Evolutionary conservation across 2,113 vertebrate genomes (phyloP), one percentile per base, ranked within the genome.

Genomic region (Vulpes vulpes): DNA sequence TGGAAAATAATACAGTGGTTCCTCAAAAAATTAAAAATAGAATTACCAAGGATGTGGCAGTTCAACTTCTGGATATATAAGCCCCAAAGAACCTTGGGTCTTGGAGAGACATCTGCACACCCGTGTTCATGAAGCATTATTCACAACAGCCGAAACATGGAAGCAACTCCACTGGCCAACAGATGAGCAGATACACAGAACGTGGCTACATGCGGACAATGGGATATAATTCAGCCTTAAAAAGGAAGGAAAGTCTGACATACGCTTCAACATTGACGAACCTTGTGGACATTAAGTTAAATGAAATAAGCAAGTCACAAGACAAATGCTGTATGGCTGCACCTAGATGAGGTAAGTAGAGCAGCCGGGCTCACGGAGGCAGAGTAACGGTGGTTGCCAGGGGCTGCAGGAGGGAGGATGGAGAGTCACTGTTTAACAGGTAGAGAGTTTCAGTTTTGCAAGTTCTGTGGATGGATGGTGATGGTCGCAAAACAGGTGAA

Each of bases 231-330:
- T 85, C 30, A 74, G 32, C 22, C 59, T 64, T 57, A 84, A 69
- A 83, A 93, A 79, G 23, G 30, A 76, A 89, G 38, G 38, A 23
- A 74, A 85, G 85, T 92, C 79, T 94, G 71, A 96, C 32, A 81
- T 4, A 85, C 35, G 35, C 35, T 59, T 62, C 32, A 19, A 59
- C 11, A 60, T 32, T 20, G 1, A 55, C 35, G 49, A 97, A 91
- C 35, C 16, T 12, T 87, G 55, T 96, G 7, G 11, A 80, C 12
- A 64, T 73, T 84, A 80, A 23, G 62, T 30, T 82, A 89, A 69
- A 14, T 81, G 59, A 89, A 95, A 93, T 71, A 38, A 91, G 22
- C 32, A 69, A 96, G 67, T 60, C 67, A 82, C 25, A 64, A 91
- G 60, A 82, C 51, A 94, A 91, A 57, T 76, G 32, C 4, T 59